These are phyloP conservation scores for Drosophila sp. DNA, from an alignment of 1,140 invertebrate genomes.

Conservation along the genomic window DNA sequence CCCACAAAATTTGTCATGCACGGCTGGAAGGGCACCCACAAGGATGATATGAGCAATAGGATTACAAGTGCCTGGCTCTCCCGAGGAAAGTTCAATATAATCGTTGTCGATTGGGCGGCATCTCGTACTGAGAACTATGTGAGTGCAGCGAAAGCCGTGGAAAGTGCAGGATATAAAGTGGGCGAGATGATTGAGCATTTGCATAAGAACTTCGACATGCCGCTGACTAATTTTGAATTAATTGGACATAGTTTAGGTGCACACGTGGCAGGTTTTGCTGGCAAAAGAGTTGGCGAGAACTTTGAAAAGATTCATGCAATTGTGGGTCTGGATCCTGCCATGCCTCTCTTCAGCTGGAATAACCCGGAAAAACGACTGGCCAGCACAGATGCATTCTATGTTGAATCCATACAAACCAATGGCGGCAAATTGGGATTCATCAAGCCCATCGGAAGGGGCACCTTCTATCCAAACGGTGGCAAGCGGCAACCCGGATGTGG, in stretches of 20 bases:
- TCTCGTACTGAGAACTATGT: conserved; percentile 80
- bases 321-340: conserved; percentile 86
- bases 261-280: conserved; percentile 87
- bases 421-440: conserved; percentile 86
- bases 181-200: conserved; percentile 85
- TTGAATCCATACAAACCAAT: conserved; percentile 90
- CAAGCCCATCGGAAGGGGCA: conserved; percentile 85
- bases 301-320: conserved; percentile 61
- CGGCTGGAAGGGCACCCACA: conserved; percentile 41
- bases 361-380: conserved; percentile 86
- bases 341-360: conserved; percentile 83
- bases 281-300: conserved; percentile 54
- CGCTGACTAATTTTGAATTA: conserved; percentile 86
- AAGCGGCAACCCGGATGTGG: conserved; percentile 86
- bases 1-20: conserved; percentile 51
- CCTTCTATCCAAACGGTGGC: conserved; percentile 86
- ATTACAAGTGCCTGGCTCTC: conserved; percentile 81
- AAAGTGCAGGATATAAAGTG: conserved; percentile 84
- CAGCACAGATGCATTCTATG: conserved; percentile 87
- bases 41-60: conserved; percentile 18
- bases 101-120: conserved; percentile 85
- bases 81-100: conserved; percentile 85
- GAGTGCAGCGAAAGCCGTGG: conserved; percentile 80
- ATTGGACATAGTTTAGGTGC: conserved; percentile 89
- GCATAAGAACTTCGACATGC: conserved; percentile 79